Conservation (phyloP, 2,113 vertebrate genomes). For the Etheostoma spectabile region DNA sequence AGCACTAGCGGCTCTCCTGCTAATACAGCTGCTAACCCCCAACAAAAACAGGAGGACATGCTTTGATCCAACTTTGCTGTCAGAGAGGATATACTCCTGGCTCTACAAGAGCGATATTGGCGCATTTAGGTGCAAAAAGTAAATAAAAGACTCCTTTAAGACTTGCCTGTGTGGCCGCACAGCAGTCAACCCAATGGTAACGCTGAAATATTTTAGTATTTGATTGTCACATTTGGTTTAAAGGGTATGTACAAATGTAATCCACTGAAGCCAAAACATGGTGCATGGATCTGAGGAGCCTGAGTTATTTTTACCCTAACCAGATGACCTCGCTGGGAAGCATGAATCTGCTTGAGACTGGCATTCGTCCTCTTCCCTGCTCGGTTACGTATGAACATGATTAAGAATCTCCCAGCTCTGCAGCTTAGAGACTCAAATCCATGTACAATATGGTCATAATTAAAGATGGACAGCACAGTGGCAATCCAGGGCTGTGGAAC, state of each 20-base stretch:
- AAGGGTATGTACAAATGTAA: constrained; percentile 16
- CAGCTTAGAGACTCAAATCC: constrained; percentile 74
- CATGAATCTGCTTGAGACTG: constrained; percentile 56
- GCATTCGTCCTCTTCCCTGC: constrained; percentile 38
- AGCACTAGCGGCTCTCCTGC: no score
- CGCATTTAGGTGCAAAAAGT: no score
- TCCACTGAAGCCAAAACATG: constrained; percentile 44
- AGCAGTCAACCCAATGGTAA: no score
- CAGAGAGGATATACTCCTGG: no score
- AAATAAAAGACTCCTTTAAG: no score
- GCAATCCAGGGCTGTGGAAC: constrained; percentile 35
- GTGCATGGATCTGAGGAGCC: constrained; percentile 35
- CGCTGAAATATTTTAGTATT: not conserved
- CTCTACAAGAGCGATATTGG: no score
- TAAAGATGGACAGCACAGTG: constrained; percentile 72
- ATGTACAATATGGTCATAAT: constrained; percentile 70
- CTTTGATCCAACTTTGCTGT: no score
- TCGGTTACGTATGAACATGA: constrained; percentile 64
- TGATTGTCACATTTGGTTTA: not conserved
- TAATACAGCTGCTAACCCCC: no score
- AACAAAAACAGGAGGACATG: no score
- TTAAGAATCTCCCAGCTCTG: constrained; percentile 72
- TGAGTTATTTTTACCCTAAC: constrained; percentile 68
- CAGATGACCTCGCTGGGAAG: constrained; percentile 52
- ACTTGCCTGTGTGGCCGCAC: no score